Evolutionary conservation across 37 sponge, comb jelly and placozoan species (phyloP).

Genomic region (Petrosia ficiformis): DNA sequence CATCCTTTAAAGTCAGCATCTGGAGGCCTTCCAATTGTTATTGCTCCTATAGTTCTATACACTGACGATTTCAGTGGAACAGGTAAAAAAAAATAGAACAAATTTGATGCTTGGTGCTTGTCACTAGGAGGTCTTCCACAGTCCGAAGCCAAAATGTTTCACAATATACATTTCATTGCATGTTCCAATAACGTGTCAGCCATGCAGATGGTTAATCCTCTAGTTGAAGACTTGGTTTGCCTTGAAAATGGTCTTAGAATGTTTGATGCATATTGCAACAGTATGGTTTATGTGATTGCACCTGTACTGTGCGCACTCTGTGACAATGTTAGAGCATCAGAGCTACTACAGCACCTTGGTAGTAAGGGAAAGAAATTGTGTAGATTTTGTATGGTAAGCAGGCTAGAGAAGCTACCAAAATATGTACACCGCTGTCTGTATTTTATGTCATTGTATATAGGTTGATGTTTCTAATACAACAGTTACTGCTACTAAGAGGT

Average conservation of each 20-base stretch:
- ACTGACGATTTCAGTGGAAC: slow-evolving; percentile 64
- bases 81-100: slow-evolving; percentile 45
- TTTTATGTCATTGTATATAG: too few species aligned
- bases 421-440: too few species aligned
- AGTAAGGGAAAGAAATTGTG: slow-evolving; percentile 26
- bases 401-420: too few species aligned
- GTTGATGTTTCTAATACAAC: too few species aligned
- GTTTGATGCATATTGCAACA: slow-evolving; percentile 20
- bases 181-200: slow-evolving; percentile 15
- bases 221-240: slow-evolving; percentile 9
- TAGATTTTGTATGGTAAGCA: slow-evolving; percentile 42
- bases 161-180: slow-evolving; percentile 38
- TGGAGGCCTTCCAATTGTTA: slow-evolving; percentile 3
- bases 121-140: slow-evolving; percentile 39
- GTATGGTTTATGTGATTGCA: slow-evolving; percentile 20
- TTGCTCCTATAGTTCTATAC: slow-evolving; percentile 34
- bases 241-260: slow-evolving; percentile 23
- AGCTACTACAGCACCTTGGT: slow-evolving; percentile 32
- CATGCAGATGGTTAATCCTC: slow-evolving; percentile 18
- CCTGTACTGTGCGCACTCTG: slow-evolving; percentile 25
- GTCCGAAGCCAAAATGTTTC: slow-evolving; percentile 9
- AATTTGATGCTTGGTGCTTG: slow-evolving; percentile 48
- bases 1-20: too few species aligned
- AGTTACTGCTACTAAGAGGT: too few species aligned
- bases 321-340: slow-evolving; percentile 37